Conservation (phyloP, 2,888 invertebrate genomes). For the Octonoba sinensis region DNA sequence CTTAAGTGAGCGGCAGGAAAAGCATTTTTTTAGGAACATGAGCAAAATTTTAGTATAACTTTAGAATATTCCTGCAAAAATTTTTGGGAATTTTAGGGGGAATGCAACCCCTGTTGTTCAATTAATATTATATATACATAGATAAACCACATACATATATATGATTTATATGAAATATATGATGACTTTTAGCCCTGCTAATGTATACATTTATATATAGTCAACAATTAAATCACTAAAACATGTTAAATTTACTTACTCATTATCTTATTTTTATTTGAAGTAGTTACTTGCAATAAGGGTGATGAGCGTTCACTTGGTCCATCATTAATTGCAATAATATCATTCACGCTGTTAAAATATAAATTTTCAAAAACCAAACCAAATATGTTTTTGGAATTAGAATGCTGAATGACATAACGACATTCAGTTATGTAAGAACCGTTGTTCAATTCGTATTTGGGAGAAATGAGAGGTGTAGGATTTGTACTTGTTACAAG, state of each 20-base stretch:
- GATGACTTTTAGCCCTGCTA: too few relatives aligned
- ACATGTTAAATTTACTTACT: conserved; percentile 35
- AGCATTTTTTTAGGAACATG: too few relatives aligned
- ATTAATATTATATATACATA: too few relatives aligned
- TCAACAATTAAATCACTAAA: too few relatives aligned
- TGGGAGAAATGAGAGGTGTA: conserved; percentile 5
- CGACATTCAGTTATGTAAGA: conserved; percentile 25
- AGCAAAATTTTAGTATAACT: too few relatives aligned
- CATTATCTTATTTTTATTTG: conserved; percentile 16
- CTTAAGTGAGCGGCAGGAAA: too few relatives aligned
- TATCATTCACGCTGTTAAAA: conserved; percentile 30
- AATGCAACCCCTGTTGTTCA: too few relatives aligned
- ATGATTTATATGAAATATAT: too few relatives aligned
- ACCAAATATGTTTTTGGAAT: neutral
- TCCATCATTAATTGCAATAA: conserved; percentile 48
- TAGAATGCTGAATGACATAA: conserved; percentile 14
- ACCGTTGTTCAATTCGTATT: conserved; percentile 23
- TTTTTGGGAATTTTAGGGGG: too few relatives aligned
- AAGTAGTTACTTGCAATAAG: conserved; percentile 47
- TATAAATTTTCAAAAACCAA: conserved; percentile 11
- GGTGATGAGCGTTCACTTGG: conserved; percentile 24
- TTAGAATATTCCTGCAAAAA: too few relatives aligned
- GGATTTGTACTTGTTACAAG: neutral
- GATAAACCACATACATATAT: too few relatives aligned
- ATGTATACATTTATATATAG: too few relatives aligned